Base-by-base conservation (phyloP, 2,797 vertebrate genomes). In the Synanceia verrucosa region DNA sequence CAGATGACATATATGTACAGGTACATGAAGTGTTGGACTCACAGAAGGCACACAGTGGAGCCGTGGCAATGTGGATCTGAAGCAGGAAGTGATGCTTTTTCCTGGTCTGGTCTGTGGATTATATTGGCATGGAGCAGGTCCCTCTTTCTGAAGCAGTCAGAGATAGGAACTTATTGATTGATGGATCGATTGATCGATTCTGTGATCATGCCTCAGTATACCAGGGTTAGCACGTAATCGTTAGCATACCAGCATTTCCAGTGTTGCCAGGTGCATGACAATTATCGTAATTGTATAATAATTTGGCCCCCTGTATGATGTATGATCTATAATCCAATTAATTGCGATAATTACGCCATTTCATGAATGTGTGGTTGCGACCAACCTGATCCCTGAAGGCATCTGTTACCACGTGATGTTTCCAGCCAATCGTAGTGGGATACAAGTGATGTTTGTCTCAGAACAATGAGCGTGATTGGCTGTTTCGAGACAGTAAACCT, bases 111-210 rank as follows among this genome's bases (percentile, higher is more conserved):
- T 53, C 79, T 86, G 94, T 69, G 88, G 83, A 51, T 91, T 58
- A 72, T 96, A 96, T 13, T 91, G 73, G 47, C 95, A 92, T 1
- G 95, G 96, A 41, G 94, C 91, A 14, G 93, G 95, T 2, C 95
- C 95, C 48, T 95, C 90, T 57, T 64, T 95, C 95, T 96, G 34
- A 61, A 70, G 21, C 28, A 50, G 65, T 58, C 23, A 80, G 14
- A 70, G 62, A 81, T 0, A 12, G 36, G 34, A 21, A 21, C 6
- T 14, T 46, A 62, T 29, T 43, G 53, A 63, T 19, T 14, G 21
- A 69, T 52, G 24, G 33, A 71, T 29, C 61, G 29, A 47, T 31
- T 23, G 13, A 48, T 46, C 6, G 43, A 68, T 16, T 39, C 16
- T 18, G 16, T 62, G 50, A 65, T 59, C 23, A 46, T 59, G 39